Evolutionary conservation across 2,113 vertebrate species (phyloP), one percentile per base, ranked within the genome.

Genomic region (Cololabis saira): DNA sequence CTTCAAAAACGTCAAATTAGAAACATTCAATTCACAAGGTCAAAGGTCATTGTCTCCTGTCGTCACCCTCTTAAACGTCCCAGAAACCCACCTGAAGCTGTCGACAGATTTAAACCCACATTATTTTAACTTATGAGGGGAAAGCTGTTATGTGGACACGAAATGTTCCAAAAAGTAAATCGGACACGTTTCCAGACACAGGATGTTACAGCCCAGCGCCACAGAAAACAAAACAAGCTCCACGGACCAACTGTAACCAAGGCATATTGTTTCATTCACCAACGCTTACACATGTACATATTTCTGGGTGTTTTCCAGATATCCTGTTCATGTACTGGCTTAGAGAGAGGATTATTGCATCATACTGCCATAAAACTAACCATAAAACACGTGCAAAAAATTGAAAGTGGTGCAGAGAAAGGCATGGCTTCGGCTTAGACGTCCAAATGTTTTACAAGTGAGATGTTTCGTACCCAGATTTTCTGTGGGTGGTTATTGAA

Each of bases 281-380:
- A 4, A 37, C 33, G 33, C 33, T 37, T 37, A 37, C 6, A 11
- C 33, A 7, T 37, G 33, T 37, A 37, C 33, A 37, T 37, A 37
- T 37, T 7, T 37, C 33, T 37, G 33, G 33, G 33, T 37, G 6
- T 37, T 37, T 37, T 37, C 33, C 33, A 37, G 6, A 37, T 37
- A 37, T 37, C 6, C 33, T 37, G 33, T 37, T 37, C 33, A 37
- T 37, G 45, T 33, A 19, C 51, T 47, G 54, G 21, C 55, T 42
- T 54, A 48, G 1, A 42, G 67, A 42, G 65, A 80, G 71, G 14
- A 63, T 64, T 50, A 41, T 40, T 79, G 62, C 69, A 80, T 72
- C 77, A 67, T 19, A 45, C 70, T 60, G 54, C 12, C 24, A 43
- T 60, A 73, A 72, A 64, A 73, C 48, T 6, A 54, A 61, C 60